phyloP scores from a whole-genome alignment of 2,797 vertebrate species.

The Gouania willdenowi region DNA sequence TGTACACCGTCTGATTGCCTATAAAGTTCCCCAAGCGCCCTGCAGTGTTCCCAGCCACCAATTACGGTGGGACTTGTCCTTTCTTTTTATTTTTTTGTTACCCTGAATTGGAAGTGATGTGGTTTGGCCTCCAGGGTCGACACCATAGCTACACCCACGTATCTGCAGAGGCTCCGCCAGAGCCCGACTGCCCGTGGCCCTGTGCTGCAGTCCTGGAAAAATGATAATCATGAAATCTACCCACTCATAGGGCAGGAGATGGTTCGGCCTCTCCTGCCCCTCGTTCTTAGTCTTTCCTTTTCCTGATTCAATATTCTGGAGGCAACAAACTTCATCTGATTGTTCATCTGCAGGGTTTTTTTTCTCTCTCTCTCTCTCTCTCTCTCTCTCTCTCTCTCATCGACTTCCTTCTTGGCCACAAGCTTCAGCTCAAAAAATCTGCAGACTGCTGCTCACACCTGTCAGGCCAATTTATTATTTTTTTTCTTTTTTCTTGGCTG shows the following conservation, averaged over 20 bases:
- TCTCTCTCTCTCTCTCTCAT: not conserved
- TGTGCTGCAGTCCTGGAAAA: slow-evolving; percentile 47
- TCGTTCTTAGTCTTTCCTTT: slow-evolving; percentile 14
- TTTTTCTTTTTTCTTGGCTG: no score
- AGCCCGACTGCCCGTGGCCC: slow-evolving; percentile 34
- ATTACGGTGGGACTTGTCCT: slow-evolving; percentile 52
- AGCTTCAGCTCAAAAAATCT: slow-evolving; percentile 3
- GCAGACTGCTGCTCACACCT: not conserved
- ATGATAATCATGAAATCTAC: slow-evolving; percentile 63
- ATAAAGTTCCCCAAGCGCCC: slow-evolving; percentile 23
- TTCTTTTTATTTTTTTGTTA: no score
- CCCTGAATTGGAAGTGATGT: slow-evolving; percentile 53
- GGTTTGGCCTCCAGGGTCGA: slow-evolving; percentile 51
- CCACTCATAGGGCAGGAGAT: slow-evolving; percentile 51
- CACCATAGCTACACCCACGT: slow-evolving; percentile 55
- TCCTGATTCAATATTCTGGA: slow-evolving; percentile 48
- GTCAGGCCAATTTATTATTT: slow-evolving; percentile 13
- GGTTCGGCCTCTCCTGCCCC: slow-evolving; percentile 50
- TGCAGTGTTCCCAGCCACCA: slow-evolving; percentile 52
- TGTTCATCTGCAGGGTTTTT: slow-evolving; percentile 37
- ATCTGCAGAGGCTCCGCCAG: slow-evolving; percentile 48
- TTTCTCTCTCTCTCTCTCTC: slow-evolving; percentile 7
- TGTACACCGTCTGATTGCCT: slow-evolving; percentile 17
- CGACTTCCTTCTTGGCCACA: not conserved
- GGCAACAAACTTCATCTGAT: no score